Percentiles rank a stretch among this genome's conserved stretches.
phyloP scores from a whole-genome alignment of 2,888 invertebrate species.

The Sarcophaga rosellei region DNA sequence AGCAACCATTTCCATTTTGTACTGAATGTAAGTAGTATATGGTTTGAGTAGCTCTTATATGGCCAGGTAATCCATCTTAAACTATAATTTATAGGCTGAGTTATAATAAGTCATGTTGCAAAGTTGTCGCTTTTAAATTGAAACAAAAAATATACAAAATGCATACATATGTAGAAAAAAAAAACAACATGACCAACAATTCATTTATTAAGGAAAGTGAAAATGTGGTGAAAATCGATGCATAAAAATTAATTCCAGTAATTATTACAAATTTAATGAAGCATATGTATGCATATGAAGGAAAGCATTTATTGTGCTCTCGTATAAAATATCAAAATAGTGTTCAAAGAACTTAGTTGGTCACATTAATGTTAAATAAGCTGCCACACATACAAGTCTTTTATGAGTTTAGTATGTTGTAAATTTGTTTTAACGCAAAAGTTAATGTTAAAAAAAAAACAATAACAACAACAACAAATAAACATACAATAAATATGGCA shows the following conservation, averaged over 20 bases:
- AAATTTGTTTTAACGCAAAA: slow-evolving; percentile 37
- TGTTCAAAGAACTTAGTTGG: not conserved
- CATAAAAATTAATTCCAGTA: no score
- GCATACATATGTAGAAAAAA: not conserved
- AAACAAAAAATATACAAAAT: slow-evolving; percentile 7
- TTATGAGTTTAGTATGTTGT: slow-evolving; percentile 18
- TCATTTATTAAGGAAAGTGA: no score
- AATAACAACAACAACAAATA: not conserved
- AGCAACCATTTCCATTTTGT: not conserved
- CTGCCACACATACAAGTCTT: not conserved
- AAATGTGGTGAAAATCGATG: no score
- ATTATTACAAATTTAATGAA: no score
- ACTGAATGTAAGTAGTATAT: slow-evolving; percentile 22
- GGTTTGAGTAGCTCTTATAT: slow-evolving; percentile 37
- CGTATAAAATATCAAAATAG: not conserved
- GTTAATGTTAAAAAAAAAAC: slow-evolving; percentile 1
- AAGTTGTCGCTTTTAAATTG: slow-evolving; percentile 8
- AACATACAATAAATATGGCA: not conserved
- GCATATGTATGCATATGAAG: no score
- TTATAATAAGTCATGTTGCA: slow-evolving; percentile 48
- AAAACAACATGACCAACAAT: not conserved
- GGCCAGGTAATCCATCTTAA: slow-evolving; percentile 61
- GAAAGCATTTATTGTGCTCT: not conserved
- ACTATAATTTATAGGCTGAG: slow-evolving; percentile 63
- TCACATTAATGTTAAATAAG: not conserved